Conservation (phyloP, 2,113 vertebrate species). For the Cephalophus harveyi region DNA sequence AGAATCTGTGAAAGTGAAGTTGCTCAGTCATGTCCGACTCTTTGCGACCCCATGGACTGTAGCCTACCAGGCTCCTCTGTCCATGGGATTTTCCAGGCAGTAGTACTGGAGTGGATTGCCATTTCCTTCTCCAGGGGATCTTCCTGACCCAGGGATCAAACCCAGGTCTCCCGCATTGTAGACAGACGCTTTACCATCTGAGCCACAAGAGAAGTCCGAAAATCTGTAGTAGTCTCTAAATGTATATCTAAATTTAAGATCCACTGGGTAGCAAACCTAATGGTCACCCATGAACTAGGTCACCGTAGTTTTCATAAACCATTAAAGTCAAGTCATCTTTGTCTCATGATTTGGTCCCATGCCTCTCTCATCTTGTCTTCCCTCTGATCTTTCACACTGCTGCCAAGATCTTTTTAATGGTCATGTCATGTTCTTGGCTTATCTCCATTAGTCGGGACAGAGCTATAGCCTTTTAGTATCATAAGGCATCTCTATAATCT, state of each 20-base stretch:
- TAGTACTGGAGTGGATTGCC: too few species aligned
- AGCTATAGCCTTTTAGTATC: neutral
- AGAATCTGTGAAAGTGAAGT: neutral
- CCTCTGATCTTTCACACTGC: neutral
- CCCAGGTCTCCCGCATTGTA: too few species aligned
- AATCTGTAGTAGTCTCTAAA: neutral
- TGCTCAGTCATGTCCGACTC: too few species aligned
- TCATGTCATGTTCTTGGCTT: neutral
- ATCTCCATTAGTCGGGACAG: neutral
- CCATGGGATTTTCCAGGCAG: too few species aligned
- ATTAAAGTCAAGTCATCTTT: neutral
- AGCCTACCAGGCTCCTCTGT: too few species aligned
- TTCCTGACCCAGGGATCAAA: too few species aligned
- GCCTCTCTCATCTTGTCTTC: neutral
- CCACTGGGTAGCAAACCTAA: neutral
- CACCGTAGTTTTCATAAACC: neutral
- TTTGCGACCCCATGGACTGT: too few species aligned
- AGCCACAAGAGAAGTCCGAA: too few species aligned
- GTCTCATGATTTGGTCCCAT: neutral
- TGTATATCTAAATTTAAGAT: neutral
- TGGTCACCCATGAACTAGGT: neutral
- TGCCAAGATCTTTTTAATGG: slow-evolving; percentile 10
- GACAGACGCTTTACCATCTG: too few species aligned
- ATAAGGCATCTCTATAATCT: neutral
- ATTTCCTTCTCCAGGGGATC: too few species aligned